Conservation (phyloP, 2,797 vertebrate species). For the Hoplostethus mediterraneus region DNA sequence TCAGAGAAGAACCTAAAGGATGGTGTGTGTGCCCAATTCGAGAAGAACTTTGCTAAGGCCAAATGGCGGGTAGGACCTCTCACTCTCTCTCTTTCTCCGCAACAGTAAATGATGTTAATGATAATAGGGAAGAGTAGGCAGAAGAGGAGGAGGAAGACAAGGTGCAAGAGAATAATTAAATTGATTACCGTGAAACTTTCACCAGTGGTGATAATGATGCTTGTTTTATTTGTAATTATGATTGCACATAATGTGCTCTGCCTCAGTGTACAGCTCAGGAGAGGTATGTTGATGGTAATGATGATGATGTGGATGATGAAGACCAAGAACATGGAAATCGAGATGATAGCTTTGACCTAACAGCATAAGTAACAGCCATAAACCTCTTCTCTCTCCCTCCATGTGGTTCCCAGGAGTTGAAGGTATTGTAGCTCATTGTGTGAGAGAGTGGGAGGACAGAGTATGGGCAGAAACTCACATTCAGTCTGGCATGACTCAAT, state of each 20-base stretch:
- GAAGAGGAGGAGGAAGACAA: constrained; percentile 27
- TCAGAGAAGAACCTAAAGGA: constrained; percentile 91
- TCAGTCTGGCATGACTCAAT: constrained; percentile 68
- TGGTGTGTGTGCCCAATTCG: constrained; percentile 90
- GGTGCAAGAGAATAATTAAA: background rate
- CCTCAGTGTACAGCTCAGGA: constrained; percentile 30
- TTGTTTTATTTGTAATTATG: constrained; percentile 21
- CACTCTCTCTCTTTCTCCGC: constrained; percentile 7
- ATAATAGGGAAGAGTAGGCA: constrained; percentile 36
- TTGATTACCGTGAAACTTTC: background rate
- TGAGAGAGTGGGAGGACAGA: constrained; percentile 79
- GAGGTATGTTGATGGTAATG: constrained; percentile 45
- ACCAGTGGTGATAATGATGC: constrained; percentile 6
- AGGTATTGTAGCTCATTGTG: constrained; percentile 85
- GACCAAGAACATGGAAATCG: constrained; percentile 44
- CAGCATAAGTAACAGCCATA: constrained; percentile 75
- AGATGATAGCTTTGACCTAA: constrained; percentile 60
- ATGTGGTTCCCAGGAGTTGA: constrained; percentile 87
- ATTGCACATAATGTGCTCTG: constrained; percentile 22
- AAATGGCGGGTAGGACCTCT: constrained; percentile 89
- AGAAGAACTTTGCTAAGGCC: constrained; percentile 93
- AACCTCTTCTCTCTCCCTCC: constrained; percentile 84
- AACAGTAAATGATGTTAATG: constrained; percentile 23
- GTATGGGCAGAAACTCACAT: constrained; percentile 71
- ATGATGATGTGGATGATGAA: constrained; percentile 49